Evolutionary conservation across 1,140 invertebrate species (phyloP).

Genomic region (Streblospio benedicti): DNA sequence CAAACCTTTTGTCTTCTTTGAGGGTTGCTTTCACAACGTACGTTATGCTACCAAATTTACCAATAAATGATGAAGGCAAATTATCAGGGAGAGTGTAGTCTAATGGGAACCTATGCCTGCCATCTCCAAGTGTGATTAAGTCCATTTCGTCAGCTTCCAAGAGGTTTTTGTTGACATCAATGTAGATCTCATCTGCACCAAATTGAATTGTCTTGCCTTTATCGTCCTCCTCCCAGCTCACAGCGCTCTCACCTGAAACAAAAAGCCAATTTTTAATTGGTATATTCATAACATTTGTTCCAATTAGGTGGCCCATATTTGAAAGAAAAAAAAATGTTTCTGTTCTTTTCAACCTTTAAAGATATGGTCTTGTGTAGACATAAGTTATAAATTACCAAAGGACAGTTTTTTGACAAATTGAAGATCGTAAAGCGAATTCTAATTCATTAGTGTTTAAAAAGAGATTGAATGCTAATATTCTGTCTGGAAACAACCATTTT

Average conservation of each 20-base stretch:
- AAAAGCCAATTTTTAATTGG: constrained; percentile 25
- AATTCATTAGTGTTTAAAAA: too few species aligned
- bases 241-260: constrained; percentile 37
- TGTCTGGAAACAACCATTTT: too few species aligned
- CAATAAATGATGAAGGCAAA: constrained; percentile 44
- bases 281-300: too few species aligned
- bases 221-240: constrained; percentile 34
- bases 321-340: too few species aligned
- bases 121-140: constrained; percentile 22
- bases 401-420: too few species aligned
- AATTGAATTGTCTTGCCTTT: constrained; percentile 14
- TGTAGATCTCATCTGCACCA: constrained; percentile 36
- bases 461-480: too few species aligned
- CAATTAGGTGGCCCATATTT: too few species aligned
- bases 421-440: too few species aligned
- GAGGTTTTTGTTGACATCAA: constrained; percentile 27
- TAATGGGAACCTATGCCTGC: constrained; percentile 36
- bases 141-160: constrained; percentile 15
- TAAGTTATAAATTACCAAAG: too few species aligned
- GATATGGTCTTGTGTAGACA: too few species aligned
- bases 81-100: constrained; percentile 37
- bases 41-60: constrained; percentile 45
- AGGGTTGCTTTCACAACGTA: constrained; percentile 41
- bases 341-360: too few species aligned
- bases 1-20: constrained; percentile 26